Evolutionary conservation across 1,140 invertebrate genomes (phyloP), one percentile per base, ranked within the genome.

Genomic region (Scaptomyza montana): DNA sequence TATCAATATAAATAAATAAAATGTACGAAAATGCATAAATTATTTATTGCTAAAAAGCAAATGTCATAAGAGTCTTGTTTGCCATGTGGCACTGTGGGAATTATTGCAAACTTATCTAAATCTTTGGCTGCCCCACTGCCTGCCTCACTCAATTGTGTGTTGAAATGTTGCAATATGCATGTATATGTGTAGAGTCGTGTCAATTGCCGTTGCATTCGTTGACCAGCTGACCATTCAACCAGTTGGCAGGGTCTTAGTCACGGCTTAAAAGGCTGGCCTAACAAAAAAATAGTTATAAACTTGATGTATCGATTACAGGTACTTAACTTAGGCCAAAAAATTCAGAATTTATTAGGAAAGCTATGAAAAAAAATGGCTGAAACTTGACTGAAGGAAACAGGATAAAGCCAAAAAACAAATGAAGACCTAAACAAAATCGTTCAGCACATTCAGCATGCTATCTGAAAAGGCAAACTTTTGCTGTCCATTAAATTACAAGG

Each of bases 1-100:
- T 49, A 56, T 45, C 54, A 56, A 41, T 25, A 56, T 60, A 28
- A 56, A 47, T 57, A 59, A 19, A 50, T 49, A 7, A 33, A 33
- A 59, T 19, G 19, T 28, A 57, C 50, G 39, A 43, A 65, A 57
- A 66, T 65, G 53, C 62, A 71, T 71, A 71, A 65, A 56, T 71
- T 57, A 71, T 71, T 71, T 59, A 59, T 53, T 65, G 62, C 68
- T 71, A 59, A 66, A 65, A 66, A 71, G 62, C 68, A 56, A 66
- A 71, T 71, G 68, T 65, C 62, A 71, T 64, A 70, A 70, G 33
- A 50, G 61, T 56, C 21, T 36, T 36, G 33, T 36, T 9, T 36
- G 45, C 21, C 30, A 47, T 51, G 47, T 30, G 55, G 65, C 56
- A 68, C 28, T 62, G 66, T 63, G 67, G 61, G 67, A 70, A 70